These are phyloP conservation scores for Fissipunctia ypsillon DNA, from an alignment of 2,888 invertebrate genomes.

Conservation along the genomic window DNA sequence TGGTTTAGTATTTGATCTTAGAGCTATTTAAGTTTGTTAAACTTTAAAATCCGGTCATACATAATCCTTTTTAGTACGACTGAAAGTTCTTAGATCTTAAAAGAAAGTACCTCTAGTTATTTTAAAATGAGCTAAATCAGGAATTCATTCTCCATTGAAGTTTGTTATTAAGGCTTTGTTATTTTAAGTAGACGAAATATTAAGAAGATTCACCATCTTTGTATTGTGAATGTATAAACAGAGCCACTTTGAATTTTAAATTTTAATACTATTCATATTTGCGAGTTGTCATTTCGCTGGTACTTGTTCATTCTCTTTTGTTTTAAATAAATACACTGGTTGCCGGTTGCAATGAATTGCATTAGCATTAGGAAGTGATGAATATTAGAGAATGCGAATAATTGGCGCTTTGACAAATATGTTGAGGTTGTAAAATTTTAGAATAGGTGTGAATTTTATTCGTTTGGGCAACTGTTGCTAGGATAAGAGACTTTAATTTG, in stretches of 20 bases:
- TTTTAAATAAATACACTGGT: constrained; percentile 29
- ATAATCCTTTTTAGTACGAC: constrained; percentile 5
- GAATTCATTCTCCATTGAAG: constrained; percentile 13
- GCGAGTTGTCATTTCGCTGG: constrained; percentile 32
- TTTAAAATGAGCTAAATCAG: not conserved
- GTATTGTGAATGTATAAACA: constrained; percentile 64
- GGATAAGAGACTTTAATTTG: not conserved
- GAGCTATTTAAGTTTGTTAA: not conserved
- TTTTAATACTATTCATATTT: constrained; percentile 64
- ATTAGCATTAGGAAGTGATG: constrained; percentile 13
- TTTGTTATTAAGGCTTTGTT: constrained; percentile 13
- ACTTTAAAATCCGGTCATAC: constrained; percentile 9
- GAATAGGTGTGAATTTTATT: not conserved
- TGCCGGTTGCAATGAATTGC: constrained; percentile 35
- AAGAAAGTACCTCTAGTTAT: not conserved
- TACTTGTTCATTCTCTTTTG: constrained; percentile 55
- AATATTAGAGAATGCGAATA: constrained; percentile 35
- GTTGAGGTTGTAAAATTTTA: not conserved
- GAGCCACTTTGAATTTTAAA: constrained; percentile 62
- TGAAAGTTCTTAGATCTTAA: constrained; percentile 9
- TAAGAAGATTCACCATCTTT: constrained; percentile 39
- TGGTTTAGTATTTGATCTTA: not conserved
- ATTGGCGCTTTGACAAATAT: constrained; percentile 43
- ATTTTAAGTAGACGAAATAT: constrained; percentile 44
- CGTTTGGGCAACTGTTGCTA: not conserved